Percentiles rank a stretch among this genome's conserved stretches.
Evolutionary conservation across 2,888 invertebrate genomes (phyloP).

Genomic region (Trachelus troglodyta): DNA sequence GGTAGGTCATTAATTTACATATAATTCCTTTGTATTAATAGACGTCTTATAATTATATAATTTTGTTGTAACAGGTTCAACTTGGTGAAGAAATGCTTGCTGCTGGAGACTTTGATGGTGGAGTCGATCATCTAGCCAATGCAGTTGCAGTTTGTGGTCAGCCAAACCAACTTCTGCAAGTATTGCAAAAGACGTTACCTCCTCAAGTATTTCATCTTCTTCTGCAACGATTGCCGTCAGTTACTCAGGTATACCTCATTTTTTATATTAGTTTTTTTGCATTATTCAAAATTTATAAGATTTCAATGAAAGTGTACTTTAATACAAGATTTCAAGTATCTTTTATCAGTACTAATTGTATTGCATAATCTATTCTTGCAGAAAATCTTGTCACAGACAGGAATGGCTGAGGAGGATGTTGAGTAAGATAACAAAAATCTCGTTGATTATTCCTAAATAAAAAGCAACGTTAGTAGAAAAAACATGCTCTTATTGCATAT

Average conservation of each 20-base stretch:
- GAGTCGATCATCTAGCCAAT: constrained; percentile 95
- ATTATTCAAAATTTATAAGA: neutral
- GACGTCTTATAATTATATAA: neutral
- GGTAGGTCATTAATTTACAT: constrained; percentile 45
- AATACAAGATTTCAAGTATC: neutral
- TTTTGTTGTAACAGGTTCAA: constrained; percentile 76
- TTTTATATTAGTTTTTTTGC: neutral
- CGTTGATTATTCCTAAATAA: constrained; percentile 48
- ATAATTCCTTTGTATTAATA: neutral
- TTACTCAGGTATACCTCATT: constrained; percentile 66
- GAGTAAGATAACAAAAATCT: constrained; percentile 49
- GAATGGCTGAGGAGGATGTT: constrained; percentile 61
- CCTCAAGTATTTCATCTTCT: constrained; percentile 93
- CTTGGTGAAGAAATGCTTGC: constrained; percentile 91
- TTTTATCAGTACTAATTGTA: neutral
- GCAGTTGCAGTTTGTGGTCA: constrained; percentile 98
- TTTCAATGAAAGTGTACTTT: neutral
- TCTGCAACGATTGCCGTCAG: constrained; percentile 82
- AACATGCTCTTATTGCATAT: constrained; percentile 42
- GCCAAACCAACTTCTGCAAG: constrained; percentile 87
- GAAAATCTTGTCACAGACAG: constrained; percentile 49
- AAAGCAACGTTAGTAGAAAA: constrained; percentile 48
- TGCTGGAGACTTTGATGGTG: constrained; percentile 88
- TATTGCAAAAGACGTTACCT: constrained; percentile 95
- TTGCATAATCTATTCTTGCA: constrained; percentile 36